Base-by-base conservation (phyloP, 2,888 invertebrate genomes). In the Chrysotoxum bicinctum region DNA sequence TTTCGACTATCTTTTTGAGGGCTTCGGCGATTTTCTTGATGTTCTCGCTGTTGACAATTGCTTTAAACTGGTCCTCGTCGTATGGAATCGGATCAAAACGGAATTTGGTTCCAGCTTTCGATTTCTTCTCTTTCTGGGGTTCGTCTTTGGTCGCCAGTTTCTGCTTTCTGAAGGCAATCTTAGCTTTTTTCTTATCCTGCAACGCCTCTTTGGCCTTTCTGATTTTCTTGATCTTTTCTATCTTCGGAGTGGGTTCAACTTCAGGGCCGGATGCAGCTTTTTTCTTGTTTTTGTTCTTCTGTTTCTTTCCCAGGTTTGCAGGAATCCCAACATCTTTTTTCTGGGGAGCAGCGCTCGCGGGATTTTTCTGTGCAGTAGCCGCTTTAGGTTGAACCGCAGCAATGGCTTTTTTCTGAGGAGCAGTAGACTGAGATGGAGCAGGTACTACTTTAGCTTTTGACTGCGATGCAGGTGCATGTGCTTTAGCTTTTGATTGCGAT, bases 61-160 rank as follows among this genome's bases (percentile, higher is more conserved):
- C 66, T 14, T 88, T 80, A 52, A 91, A 91, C 56, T 88, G 88
- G 0, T 89, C 88, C 45, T 90, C 90, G 78, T 91, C 89, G 16
- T 90, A 91, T 3, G 89, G 81, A 35, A 88, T 76, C 0, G 89
- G 62, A 32, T 90, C 90, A 16, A 52, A 83, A n/a, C 78, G n/a
- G 37, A 58, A 45, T 4, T 69, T 19, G 2, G 50, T 50, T 8
- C 9, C 30, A 7, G 0, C 35, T 32, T n/a, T 45, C 19, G 37
- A 10, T 4, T 68, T 35, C 19, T 66, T 76, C 21, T 48, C 43
- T 14, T 32, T 58, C 16, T 56, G 3, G 7, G 35, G 8, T 21
- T 32, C 19, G 4, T 37, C 12, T 14, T 62, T 40, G 16, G 23
- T 9, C 0, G 23, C 26, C 3, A 43, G 48, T 7, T 78, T 40